Conservation (phyloP, 2,888 invertebrate genomes). For the Rotaria macrura region DNA sequence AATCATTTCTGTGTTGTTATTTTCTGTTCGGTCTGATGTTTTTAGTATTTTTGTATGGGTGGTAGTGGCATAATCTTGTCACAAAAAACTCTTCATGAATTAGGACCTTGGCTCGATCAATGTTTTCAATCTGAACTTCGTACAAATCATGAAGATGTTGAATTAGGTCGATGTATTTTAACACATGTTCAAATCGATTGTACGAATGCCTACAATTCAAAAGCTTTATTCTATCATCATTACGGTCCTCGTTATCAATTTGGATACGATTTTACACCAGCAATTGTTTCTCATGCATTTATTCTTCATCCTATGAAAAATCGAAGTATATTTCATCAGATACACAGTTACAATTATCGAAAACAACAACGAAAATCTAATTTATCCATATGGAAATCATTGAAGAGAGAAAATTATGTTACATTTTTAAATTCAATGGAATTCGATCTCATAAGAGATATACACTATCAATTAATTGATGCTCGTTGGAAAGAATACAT, state of each 20-base stretch:
- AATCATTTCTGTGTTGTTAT: no score
- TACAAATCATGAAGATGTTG: background rate
- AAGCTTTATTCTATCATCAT: background rate
- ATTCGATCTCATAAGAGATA: background rate
- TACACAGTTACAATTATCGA: background rate
- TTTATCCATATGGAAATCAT: no score
- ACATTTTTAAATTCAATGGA: background rate
- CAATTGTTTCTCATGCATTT: background rate
- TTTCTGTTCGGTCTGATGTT: background rate
- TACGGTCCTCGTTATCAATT: background rate
- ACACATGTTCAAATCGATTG: background rate
- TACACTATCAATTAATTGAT: background rate
- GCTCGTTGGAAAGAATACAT: background rate
- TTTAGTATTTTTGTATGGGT: conserved; percentile 16
- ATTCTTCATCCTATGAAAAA: conserved; percentile 7
- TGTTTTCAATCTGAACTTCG: background rate
- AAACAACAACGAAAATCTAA: background rate
- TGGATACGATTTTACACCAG: background rate
- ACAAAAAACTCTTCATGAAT: background rate
- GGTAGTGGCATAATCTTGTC: background rate
- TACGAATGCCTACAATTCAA: background rate
- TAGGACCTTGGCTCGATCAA: background rate
- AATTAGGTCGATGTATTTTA: conserved; percentile 14
- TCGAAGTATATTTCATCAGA: background rate
- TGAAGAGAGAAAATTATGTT: background rate